Evolutionary conservation across 2,113 vertebrate genomes (phyloP).

Genomic region (Tragelaphus scriptus): DNA sequence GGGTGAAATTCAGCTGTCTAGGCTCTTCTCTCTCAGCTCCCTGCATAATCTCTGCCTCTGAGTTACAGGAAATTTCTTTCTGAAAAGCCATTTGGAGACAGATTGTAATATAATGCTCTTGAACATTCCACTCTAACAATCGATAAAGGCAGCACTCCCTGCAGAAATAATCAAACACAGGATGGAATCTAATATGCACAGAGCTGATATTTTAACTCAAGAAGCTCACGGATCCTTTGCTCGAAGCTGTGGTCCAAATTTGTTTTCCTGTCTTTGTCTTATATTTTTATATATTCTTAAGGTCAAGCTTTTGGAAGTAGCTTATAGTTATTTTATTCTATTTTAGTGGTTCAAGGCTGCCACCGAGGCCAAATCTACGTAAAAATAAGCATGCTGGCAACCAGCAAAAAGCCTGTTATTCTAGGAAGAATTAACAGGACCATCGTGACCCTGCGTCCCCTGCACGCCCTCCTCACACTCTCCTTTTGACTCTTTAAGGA

Average conservation of each 20-base stretch:
- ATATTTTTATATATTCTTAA: constrained; percentile 58
- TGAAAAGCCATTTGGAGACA: constrained; percentile 72
- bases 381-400: constrained; percentile 42
- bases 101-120: constrained; percentile 69
- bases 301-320: constrained; percentile 28
- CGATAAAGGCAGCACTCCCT: constrained; percentile 62
- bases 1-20: constrained; percentile 59
- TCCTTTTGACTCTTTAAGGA: constrained; percentile 46
- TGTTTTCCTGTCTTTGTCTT: constrained; percentile 62
- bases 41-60: constrained; percentile 67
- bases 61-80: constrained; percentile 75
- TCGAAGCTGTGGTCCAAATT: not conserved
- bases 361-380: constrained; percentile 19
- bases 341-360: constrained; percentile 45
- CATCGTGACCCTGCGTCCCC: not conserved
- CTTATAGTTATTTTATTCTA: constrained; percentile 55
- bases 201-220: constrained; percentile 51
- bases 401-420: constrained; percentile 40
- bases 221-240: not conserved
- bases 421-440: constrained; percentile 25
- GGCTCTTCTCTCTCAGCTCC: constrained; percentile 58
- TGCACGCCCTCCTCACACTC: constrained; percentile 1
- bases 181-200: constrained; percentile 35
- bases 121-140: constrained; percentile 64
- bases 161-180: constrained; percentile 59